Evolutionary conservation across 2,888 invertebrate species (phyloP).

Genomic region (Protonemura montana): DNA sequence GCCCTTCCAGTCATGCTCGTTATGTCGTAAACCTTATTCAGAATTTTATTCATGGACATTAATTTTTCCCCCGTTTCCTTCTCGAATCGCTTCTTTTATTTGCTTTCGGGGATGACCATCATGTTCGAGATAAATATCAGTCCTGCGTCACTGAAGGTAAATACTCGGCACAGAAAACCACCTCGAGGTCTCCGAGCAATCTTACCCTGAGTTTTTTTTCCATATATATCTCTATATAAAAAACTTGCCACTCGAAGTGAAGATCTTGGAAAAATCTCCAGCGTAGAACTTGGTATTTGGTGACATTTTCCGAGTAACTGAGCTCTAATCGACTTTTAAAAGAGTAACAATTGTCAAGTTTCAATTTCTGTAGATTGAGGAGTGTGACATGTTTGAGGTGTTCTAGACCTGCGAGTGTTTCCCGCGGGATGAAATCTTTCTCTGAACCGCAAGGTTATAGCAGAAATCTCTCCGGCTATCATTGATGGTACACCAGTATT

Average conservation of each 20-base stretch:
- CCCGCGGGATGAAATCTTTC: too few species aligned
- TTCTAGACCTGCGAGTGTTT: too few species aligned
- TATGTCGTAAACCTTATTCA: not conserved
- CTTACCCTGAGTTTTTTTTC: not conserved
- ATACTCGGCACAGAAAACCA: not conserved
- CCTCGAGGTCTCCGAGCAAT: not conserved
- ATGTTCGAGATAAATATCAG: not conserved
- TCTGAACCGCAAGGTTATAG: too few species aligned
- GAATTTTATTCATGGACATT: not conserved
- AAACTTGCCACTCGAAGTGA: not conserved
- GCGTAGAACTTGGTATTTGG: not conserved
- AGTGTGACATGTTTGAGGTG: too few species aligned
- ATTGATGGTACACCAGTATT: too few species aligned
- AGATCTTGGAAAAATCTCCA: not conserved
- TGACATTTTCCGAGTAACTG: not conserved
- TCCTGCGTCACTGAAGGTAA: not conserved
- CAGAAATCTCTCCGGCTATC: too few species aligned
- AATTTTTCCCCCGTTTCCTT: not conserved
- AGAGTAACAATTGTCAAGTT: not conserved
- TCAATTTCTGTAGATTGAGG: not conserved
- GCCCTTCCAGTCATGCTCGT: not conserved
- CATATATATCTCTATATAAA: too few species aligned
- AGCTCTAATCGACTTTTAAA: not conserved
- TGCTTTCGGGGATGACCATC: not conserved
- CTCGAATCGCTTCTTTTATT: not conserved